phyloP scores from a whole-genome alignment of 2,797 vertebrate species.

The Molothrus aeneus region DNA sequence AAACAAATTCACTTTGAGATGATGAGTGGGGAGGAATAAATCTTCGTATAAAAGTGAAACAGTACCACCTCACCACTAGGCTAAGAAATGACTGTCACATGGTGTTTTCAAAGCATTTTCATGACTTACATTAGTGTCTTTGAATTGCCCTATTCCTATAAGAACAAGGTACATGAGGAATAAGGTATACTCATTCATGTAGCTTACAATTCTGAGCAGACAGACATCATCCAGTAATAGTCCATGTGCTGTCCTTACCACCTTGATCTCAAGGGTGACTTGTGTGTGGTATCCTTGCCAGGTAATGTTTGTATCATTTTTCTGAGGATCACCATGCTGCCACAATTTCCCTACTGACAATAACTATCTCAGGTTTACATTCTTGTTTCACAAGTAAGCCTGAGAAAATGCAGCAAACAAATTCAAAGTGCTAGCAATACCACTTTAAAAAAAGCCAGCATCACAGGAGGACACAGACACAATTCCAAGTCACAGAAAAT shows the following conservation, averaged over 20 bases:
- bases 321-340: neutral
- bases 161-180: neutral
- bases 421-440: neutral
- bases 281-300: neutral
- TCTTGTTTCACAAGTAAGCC: neutral
- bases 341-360: neutral
- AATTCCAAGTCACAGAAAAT: neutral
- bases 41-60: neutral
- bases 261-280: slow-evolving; percentile 6
- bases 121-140: neutral
- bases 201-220: neutral
- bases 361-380: neutral
- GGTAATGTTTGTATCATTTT: neutral
- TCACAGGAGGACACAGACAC: neutral
- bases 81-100: neutral
- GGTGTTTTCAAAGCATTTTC: neutral
- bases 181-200: neutral
- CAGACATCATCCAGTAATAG: neutral
- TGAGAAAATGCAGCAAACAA: neutral
- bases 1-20: neutral
- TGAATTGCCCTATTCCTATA: neutral
- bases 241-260: neutral
- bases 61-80: neutral
- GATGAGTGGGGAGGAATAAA: neutral
- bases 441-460: neutral